A percentile compares a stretch with the other conserved stretches of the same genome.
phyloP scores from a whole-genome alignment of 2,797 vertebrate species.

The Erethizon dorsatum region DNA sequence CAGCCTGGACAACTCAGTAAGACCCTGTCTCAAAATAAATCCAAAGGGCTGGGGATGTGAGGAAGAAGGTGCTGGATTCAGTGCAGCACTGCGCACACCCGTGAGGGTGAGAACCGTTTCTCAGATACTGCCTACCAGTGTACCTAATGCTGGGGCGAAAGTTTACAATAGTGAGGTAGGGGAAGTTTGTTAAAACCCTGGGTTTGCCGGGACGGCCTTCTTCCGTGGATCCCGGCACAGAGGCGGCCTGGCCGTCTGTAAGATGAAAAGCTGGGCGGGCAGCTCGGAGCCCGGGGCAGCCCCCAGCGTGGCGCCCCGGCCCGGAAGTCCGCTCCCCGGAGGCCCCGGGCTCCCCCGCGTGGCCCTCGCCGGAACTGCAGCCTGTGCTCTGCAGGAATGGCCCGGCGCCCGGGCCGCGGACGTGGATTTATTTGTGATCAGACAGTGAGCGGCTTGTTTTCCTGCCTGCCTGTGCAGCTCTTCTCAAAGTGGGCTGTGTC shows the following conservation, averaged over 20 bases:
- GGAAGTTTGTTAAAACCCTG: too few relatives aligned
- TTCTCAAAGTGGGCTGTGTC: background rate
- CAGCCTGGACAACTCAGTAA: background rate
- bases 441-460: background rate
- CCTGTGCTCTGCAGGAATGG: accelerated
- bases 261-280: too few relatives aligned
- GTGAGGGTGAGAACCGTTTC: too few relatives aligned
- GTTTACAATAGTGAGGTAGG: too few relatives aligned
- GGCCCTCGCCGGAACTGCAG: background rate
- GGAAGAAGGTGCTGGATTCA: background rate
- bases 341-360: background rate
- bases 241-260: too few relatives aligned
- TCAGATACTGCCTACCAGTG: background rate
- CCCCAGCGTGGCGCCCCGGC: too few relatives aligned
- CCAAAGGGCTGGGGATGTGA: background rate
- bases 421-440: background rate
- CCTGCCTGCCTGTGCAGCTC: background rate
- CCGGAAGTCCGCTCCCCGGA: background rate
- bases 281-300: too few relatives aligned
- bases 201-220: background rate
- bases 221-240: background rate
- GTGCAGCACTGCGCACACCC: background rate
- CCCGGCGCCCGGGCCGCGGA: background rate
- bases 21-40: background rate
- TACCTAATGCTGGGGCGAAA: too few relatives aligned